phyloP scores from a whole-genome alignment of 2,113 vertebrate species.

The Chloebia gouldiae region DNA sequence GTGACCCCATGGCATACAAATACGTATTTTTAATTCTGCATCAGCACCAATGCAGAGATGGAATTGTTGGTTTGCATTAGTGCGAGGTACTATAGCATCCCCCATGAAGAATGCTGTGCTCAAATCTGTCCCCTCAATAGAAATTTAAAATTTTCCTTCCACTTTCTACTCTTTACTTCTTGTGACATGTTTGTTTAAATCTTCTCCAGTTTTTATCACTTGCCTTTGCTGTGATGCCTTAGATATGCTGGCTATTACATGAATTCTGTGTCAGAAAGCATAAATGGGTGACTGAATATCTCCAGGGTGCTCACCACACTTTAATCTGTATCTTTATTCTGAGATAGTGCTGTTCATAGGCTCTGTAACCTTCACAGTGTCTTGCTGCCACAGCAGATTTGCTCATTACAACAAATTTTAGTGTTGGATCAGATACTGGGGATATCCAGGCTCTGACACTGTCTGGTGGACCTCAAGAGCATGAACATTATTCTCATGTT shows the following conservation, averaged over 20 bases:
- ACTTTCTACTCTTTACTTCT: background rate
- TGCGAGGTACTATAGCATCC: background rate
- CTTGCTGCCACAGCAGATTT: conserved; percentile 2
- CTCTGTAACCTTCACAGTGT: background rate
- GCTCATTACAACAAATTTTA: background rate
- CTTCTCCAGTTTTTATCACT: background rate
- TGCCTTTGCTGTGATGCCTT: background rate
- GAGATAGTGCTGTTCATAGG: background rate
- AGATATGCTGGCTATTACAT: fast-evolving
- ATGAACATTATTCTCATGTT: background rate
- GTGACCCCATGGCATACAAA: background rate
- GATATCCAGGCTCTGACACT: background rate
- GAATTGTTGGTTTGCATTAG: background rate
- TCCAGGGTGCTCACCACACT: background rate
- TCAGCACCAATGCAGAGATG: background rate
- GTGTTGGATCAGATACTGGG: background rate
- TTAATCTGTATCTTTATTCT: background rate
- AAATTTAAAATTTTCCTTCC: background rate
- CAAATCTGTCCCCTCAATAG: background rate
- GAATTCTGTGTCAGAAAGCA: background rate
- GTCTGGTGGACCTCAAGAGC: background rate
- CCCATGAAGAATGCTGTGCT: background rate
- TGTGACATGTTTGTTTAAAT: background rate
- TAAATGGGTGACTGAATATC: background rate
- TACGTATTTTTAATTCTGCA: background rate